Conservation (phyloP, 2,113 vertebrate species). For the Phodopus roborovskii region DNA sequence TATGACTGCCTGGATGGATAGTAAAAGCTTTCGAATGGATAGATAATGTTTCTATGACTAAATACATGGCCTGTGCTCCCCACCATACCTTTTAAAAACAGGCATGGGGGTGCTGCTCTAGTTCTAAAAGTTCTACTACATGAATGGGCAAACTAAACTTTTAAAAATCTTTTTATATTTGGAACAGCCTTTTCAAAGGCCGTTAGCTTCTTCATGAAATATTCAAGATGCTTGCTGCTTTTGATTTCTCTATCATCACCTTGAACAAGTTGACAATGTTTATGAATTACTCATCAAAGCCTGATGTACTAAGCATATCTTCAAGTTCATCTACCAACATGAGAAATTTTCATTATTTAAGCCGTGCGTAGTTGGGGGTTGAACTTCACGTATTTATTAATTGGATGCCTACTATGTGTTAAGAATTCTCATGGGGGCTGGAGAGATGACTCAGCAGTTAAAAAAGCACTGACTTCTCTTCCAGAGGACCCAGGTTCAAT, state of each 20-base stretch:
- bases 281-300: conserved; percentile 73
- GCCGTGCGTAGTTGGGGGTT: background rate
- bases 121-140: conserved; percentile 26
- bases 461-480: too few species aligned
- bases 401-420: background rate
- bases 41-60: background rate
- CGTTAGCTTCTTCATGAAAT: conserved; percentile 59
- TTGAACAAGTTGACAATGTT: conserved; percentile 57
- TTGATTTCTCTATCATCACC: conserved; percentile 41
- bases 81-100: background rate
- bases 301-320: conserved; percentile 30
- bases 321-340: conserved; percentile 62
- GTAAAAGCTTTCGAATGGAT: background rate
- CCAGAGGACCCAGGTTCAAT: background rate
- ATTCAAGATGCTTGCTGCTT: conserved; percentile 60
- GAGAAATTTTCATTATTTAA: conserved; percentile 51
- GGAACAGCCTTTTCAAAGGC: conserved; percentile 58
- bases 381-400: conserved; percentile 32
- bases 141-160: conserved; percentile 56
- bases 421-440: background rate
- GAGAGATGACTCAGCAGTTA: background rate
- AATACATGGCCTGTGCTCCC: background rate
- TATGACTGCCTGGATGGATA: background rate
- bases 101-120: background rate
- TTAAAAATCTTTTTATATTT: conserved; percentile 29